Evolutionary conservation across 2,888 invertebrate genomes (phyloP), one percentile per base, ranked within the genome.

Genomic region (Aethes cnicana): DNA sequence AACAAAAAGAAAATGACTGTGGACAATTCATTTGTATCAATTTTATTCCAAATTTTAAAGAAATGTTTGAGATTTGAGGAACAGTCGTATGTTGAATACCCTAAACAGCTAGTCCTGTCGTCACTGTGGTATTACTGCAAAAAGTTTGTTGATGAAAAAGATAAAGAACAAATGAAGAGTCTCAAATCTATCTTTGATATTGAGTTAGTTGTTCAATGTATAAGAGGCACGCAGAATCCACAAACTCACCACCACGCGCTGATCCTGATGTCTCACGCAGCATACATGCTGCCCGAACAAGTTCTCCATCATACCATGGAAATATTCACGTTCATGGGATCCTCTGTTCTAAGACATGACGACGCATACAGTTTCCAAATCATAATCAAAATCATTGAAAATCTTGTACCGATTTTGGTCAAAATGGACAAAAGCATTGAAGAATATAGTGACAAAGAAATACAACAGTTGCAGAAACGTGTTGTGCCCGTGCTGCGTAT

Each of bases 321-420:
- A 14, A 96, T 99, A 63, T 99, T 99, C 75, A 98, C 98, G 0
- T 99, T 99, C 72, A 97, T 99, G 94, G 99, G 99, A 0, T 95
- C 95, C 0, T 96, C 96, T 0, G 94, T 99, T 6, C 89, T 98
- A 1, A 92, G 98, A 6, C 97, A 97, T 64, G 98, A 99, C 72
- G 98, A 98, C 69, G 94, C 95, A 0, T 98, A 98, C 79, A 98
- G 97, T 71, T 97, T 98, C 75, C 97, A 97, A 78, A 95, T 98
- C 16, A 97, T 98, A 47, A 92, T 94, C 0, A 95, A 95, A 72
- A 96, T 98, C 3, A 94, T 98, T 11, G 95, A 97, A 66, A 96
- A 96, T 0, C 92, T 98, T 20, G 93, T 98, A 56, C 98, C 98
- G 0, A 95, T 97, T 53, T 84, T 98, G 25, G 91, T 95, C 0